Conservation (phyloP, 2,113 vertebrate species). For the Poeciliopsis retropinna region DNA sequence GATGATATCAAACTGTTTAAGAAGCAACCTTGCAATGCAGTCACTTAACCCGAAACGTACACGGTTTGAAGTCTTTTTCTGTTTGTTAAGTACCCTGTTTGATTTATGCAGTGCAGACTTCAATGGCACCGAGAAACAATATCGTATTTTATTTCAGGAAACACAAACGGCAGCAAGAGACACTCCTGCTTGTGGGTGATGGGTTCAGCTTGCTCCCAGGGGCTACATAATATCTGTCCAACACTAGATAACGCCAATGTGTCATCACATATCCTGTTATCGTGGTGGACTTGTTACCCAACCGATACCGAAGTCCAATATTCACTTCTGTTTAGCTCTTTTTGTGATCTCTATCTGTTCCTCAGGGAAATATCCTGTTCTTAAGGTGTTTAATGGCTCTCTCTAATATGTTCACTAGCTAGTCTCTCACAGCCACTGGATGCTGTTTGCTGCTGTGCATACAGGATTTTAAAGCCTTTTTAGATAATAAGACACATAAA, state of each 20-base stretch:
- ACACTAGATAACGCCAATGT: neutral
- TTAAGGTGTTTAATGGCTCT: conserved; percentile 5
- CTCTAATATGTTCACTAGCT: conserved; percentile 4
- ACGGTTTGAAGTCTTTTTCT: neutral
- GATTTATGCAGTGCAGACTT: neutral
- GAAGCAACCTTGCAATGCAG: neutral
- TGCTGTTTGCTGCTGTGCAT: conserved; percentile 3
- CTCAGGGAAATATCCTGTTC: conserved; percentile 1
- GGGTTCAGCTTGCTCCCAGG: neutral
- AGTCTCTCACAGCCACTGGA: conserved; percentile 4
- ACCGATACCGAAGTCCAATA: neutral
- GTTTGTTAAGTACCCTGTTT: neutral
- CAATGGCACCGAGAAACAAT: neutral
- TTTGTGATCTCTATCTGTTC: neutral
- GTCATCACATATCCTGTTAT: neutral
- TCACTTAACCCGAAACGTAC: neutral
- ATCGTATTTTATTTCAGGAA: neutral
- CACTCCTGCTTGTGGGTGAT: neutral
- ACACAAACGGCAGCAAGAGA: neutral
- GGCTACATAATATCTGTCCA: neutral
- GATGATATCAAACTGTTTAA: neutral
- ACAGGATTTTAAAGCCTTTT: neutral
- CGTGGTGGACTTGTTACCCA: neutral
- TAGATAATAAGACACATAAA: neutral
- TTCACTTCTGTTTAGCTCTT: conserved; percentile 3